These are phyloP conservation scores for Drosophila nasuta DNA, from an alignment of 1,140 invertebrate genomes.

Conservation along the genomic window DNA sequence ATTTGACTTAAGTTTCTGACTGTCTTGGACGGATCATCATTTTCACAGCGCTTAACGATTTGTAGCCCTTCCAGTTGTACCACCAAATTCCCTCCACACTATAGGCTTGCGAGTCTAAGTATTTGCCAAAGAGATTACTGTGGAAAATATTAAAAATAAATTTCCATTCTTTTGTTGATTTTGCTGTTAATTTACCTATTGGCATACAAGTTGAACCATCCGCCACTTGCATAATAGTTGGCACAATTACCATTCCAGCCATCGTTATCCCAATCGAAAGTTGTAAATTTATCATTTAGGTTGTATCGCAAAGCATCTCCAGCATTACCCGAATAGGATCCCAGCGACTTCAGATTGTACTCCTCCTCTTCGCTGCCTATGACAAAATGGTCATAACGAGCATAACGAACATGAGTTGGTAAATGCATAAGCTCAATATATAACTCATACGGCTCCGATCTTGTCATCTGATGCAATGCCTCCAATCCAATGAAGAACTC, in stretches of 20 bases:
- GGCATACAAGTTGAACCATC: conserved; percentile 87
- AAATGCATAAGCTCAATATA: conserved; percentile 88
- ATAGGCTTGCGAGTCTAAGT: neutral
- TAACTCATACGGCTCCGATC: conserved; percentile 21
- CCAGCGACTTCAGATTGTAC: conserved; percentile 87
- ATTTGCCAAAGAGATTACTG: conserved; percentile 55
- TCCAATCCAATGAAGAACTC: conserved; percentile 42
- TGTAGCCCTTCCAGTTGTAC: conserved; percentile 23
- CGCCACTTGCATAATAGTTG: conserved; percentile 86
- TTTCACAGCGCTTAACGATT: conserved; percentile 1
- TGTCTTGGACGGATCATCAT: conserved; percentile 34
- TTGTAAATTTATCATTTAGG: conserved; percentile 89
- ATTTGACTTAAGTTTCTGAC: neutral
- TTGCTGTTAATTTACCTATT: conserved; percentile 33
- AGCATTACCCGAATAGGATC: conserved; percentile 88
- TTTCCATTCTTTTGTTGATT: neutral
- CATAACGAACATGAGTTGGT: conserved; percentile 85
- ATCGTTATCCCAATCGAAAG: conserved; percentile 89
- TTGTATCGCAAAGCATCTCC: conserved; percentile 89
- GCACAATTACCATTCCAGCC: conserved; percentile 88
- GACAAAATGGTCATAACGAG: conserved; percentile 88
- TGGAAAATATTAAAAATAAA: neutral
- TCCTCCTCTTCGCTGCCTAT: conserved; percentile 88
- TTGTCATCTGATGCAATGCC: conserved; percentile 24
- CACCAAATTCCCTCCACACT: conserved; percentile 21